These are phyloP conservation scores for Acrocephalus arundinaceus DNA, from an alignment of 2,113 vertebrate species.

Conservation along the genomic window DNA sequence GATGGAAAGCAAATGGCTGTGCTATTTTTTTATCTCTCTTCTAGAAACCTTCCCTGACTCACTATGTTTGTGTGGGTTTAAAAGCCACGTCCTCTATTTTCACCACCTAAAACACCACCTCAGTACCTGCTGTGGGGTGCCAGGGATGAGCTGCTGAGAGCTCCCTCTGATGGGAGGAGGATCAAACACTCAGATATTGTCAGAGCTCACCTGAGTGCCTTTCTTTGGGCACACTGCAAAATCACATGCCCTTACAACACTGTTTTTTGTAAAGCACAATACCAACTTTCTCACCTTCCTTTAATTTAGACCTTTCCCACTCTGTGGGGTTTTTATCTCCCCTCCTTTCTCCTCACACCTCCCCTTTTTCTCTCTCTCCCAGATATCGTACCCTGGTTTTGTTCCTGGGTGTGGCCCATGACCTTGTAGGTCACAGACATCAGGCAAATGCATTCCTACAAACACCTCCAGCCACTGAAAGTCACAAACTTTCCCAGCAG, in stretches of 20 bases:
- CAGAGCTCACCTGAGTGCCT: background rate
- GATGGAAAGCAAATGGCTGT: background rate
- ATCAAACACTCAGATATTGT: background rate
- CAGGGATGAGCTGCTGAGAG: background rate
- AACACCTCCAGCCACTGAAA: background rate
- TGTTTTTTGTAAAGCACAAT: background rate
- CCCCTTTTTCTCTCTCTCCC: background rate
- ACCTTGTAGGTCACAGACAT: background rate
- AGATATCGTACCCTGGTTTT: background rate
- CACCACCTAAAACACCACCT: background rate
- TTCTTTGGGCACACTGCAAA: background rate
- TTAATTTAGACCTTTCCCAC: background rate
- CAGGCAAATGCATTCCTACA: background rate
- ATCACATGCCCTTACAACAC: background rate
- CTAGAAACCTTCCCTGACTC: background rate
- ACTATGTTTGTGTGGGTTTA: background rate
- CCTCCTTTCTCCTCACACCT: background rate
- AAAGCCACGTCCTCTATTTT: background rate
- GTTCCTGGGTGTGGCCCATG: fast-evolving
- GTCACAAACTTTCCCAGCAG: background rate
- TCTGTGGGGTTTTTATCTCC: background rate
- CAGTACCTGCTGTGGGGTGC: background rate
- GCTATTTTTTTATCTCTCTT: background rate
- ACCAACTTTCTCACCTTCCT: background rate
- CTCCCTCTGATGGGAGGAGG: background rate